Percentiles rank a stretch among this genome's conserved stretches.
Conservation (phyloP, 2,888 invertebrate genomes). For the Rhorus exstirpatorius region DNA sequence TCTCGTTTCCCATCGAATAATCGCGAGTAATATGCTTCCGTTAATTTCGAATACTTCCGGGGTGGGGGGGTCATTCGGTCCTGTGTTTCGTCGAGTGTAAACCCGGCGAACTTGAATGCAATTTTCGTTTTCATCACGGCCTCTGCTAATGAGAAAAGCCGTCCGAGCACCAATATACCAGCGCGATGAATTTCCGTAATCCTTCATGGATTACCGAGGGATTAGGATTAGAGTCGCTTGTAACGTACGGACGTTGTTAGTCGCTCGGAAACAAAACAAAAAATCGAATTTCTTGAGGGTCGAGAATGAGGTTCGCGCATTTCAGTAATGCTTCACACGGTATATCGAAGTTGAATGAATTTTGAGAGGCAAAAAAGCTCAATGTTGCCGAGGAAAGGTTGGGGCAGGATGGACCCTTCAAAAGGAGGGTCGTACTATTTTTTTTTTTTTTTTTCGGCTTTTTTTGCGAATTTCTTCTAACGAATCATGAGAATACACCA, state of each 20-base stretch:
- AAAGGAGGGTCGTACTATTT: too few species aligned
- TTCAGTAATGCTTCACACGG: too few species aligned
- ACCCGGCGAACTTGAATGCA: slow-evolving; percentile 11
- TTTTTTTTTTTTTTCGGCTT: too few species aligned
- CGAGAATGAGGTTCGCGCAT: not conserved
- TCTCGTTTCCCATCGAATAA: not conserved
- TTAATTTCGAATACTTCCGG: slow-evolving; percentile 1
- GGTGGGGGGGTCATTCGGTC: not conserved
- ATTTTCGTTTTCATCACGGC: slow-evolving; percentile 28
- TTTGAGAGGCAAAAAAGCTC: too few species aligned
- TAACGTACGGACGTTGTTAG: slow-evolving; percentile 46
- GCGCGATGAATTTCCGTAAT: slow-evolving; percentile 55
- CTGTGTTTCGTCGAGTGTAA: slow-evolving; percentile 5
- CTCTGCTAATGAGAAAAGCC: slow-evolving; percentile 22
- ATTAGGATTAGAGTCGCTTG: slow-evolving; percentile 47
- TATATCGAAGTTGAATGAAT: too few species aligned
- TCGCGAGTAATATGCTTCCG: not conserved
- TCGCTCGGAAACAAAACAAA: not conserved
- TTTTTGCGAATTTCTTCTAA: too few species aligned
- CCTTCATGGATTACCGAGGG: slow-evolving; percentile 47
- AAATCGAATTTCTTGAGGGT: not conserved
- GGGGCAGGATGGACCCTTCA: too few species aligned
- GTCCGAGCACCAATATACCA: slow-evolving; percentile 14
- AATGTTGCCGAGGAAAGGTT: too few species aligned
- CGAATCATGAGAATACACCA: too few species aligned